Evolutionary conservation across 2,797 vertebrate genomes (phyloP).

Genomic region (Brachymystax lenok): DNA sequence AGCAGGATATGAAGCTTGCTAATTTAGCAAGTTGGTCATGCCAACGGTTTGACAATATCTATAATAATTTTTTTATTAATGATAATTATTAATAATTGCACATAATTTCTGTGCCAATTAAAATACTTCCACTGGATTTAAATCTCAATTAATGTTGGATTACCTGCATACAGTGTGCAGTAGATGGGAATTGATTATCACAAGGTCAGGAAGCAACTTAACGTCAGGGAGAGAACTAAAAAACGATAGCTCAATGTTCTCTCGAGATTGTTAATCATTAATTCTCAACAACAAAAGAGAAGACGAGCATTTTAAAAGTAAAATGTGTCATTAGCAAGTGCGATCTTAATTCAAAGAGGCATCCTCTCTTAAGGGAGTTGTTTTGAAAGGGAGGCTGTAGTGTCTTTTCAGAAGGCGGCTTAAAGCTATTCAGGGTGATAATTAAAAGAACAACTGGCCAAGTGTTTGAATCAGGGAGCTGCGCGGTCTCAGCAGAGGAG

Average conservation of each 20-base stretch:
- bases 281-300: conserved; percentile 35
- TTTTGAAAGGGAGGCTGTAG: conserved; percentile 16
- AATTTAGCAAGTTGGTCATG: not conserved
- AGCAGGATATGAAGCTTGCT: not conserved
- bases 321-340: conserved; percentile 38
- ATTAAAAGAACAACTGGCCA: conserved; percentile 24
- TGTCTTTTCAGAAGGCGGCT: conserved; percentile 8
- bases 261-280: conserved; percentile 27
- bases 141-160: not conserved
- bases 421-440: conserved; percentile 17
- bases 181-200: not conserved
- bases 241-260: conserved; percentile 13
- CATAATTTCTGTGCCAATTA: not conserved
- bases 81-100: not conserved
- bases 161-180: not conserved
- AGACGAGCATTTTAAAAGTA: conserved; percentile 34
- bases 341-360: conserved; percentile 36
- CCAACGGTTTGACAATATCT: not conserved
- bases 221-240: not conserved
- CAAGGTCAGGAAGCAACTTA: not conserved
- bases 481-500: conserved; percentile 20
- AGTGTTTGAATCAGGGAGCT: conserved; percentile 30
- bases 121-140: too few relatives aligned
- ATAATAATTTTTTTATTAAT: too few relatives aligned
- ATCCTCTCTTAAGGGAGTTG: conserved; percentile 1